phyloP scores from a whole-genome alignment of 2,888 invertebrate genomes.

The Drosophila ustulata region DNA sequence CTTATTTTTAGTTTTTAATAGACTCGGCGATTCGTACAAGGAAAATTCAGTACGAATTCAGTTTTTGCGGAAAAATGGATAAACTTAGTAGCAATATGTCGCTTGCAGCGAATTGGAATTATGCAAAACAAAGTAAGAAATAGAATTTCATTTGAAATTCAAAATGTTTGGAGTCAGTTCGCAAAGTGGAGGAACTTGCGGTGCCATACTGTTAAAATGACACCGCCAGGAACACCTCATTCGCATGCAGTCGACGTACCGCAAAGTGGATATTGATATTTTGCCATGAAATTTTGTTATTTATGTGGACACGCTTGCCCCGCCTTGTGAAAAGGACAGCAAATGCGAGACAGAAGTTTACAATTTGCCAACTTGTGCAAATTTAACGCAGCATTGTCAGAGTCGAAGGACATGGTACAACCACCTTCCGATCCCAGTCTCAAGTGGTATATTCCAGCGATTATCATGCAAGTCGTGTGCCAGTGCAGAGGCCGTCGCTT shows the following conservation, averaged over 20 bases:
- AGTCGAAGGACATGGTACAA: constrained; percentile 30
- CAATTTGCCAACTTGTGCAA: constrained; percentile 80
- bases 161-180: constrained; percentile 34
- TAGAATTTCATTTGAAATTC: constrained; percentile 72
- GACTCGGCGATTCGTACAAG: constrained; percentile 37
- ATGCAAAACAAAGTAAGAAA: constrained; percentile 72
- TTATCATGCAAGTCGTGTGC: constrained; percentile 82
- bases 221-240: constrained; percentile 56
- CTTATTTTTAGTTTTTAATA: neutral
- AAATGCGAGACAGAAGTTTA: constrained; percentile 65
- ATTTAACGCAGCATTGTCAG: constrained; percentile 80
- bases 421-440: constrained; percentile 4
- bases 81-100: constrained; percentile 55
- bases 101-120: constrained; percentile 53
- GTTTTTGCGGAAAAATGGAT: constrained; percentile 27
- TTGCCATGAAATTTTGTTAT: constrained; percentile 85
- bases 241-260: constrained; percentile 83
- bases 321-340: constrained; percentile 15
- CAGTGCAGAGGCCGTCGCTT: constrained; percentile 82
- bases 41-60: constrained; percentile 30
- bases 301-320: constrained; percentile 80
- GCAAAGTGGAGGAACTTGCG: constrained; percentile 1
- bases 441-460: constrained; percentile 41
- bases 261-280: constrained; percentile 86
- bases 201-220: constrained; percentile 34